Evolutionary conservation across 2,888 invertebrate species (phyloP).

Genomic region (Perdita meconis): DNA sequence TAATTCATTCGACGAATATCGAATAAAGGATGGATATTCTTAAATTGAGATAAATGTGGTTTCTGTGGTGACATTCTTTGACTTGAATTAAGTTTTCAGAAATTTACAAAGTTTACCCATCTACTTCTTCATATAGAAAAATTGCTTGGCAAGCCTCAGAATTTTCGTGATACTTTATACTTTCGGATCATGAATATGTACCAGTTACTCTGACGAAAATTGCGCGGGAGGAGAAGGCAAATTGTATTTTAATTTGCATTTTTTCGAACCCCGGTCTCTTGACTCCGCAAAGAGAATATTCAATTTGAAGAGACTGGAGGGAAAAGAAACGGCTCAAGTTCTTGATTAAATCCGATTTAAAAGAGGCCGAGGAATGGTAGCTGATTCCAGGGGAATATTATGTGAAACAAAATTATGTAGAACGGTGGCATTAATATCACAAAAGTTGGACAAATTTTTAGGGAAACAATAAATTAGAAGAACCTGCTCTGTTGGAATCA

Average conservation of each 20-base stretch:
- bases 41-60: too few species aligned
- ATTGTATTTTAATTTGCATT: constrained; percentile 19
- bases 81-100: neutral
- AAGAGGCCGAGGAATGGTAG: constrained; percentile 1
- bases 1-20: too few species aligned
- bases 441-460: neutral
- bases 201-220: neutral
- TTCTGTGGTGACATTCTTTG: neutral
- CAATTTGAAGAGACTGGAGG: neutral
- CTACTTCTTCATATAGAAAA: neutral
- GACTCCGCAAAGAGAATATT: constrained; percentile 3
- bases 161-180: constrained; percentile 1
- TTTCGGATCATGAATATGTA: constrained; percentile 1
- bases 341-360: constrained; percentile 6
- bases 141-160: neutral
- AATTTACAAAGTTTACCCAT: neutral
- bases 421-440: neutral
- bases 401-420: neutral
- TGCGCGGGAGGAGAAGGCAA: neutral
- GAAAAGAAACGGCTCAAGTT: neutral
- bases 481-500: too few species aligned
- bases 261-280: neutral
- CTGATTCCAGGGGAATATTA: constrained; percentile 9
- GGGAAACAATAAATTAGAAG: too few species aligned
- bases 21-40: too few species aligned